Evolutionary conservation across 2,797 vertebrate genomes (phyloP).

Genomic region (Phoebastria nigripes): DNA sequence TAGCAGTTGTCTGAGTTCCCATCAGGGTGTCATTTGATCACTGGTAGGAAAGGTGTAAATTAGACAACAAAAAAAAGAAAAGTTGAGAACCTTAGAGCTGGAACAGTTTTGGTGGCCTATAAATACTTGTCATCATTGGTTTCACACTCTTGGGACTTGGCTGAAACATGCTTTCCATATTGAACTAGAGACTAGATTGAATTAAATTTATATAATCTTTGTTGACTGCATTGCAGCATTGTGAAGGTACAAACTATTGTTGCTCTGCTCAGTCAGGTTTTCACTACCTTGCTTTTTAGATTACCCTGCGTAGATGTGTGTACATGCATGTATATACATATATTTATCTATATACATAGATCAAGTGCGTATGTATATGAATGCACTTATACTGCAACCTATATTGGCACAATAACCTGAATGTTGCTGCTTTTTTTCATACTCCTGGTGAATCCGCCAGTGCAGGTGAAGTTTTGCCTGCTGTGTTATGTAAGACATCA

Average conservation of each 20-base stretch:
- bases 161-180: constrained; percentile 13
- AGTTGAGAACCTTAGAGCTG: neutral
- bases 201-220: constrained; percentile 3
- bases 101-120: constrained; percentile 23
- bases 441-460: neutral
- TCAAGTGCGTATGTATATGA: neutral
- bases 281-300: neutral
- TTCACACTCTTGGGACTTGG: constrained; percentile 9
- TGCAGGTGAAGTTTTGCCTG: neutral
- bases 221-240: neutral
- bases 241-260: neutral
- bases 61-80: neutral
- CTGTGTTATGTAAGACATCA: accelerated
- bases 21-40: constrained; percentile 11
- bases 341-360: neutral
- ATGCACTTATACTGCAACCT: neutral
- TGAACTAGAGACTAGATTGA: neutral
- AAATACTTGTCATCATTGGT: constrained; percentile 3
- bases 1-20: constrained; percentile 30
- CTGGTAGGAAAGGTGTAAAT: constrained; percentile 24
- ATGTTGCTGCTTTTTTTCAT: neutral
- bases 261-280: neutral
- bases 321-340: neutral
- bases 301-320: accelerated
- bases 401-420: accelerated